Conservation (phyloP, 2,888 invertebrate species). For the Athalia rosae region DNA sequence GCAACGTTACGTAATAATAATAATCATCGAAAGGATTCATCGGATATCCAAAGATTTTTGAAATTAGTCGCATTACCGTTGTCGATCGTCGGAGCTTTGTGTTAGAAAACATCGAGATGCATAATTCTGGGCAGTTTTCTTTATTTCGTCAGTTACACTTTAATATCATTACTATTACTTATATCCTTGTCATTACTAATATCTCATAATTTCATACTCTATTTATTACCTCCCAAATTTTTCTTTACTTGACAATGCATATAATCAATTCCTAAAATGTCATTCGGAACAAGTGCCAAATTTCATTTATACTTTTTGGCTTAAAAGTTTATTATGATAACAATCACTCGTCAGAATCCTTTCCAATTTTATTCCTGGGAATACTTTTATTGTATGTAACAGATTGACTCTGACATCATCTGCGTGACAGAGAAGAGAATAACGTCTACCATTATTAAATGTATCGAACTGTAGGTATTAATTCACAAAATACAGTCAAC, state of each 20-base stretch:
- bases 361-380: neutral
- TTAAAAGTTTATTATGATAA: constrained; percentile 21
- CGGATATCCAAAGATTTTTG: constrained; percentile 21
- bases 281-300: constrained; percentile 1
- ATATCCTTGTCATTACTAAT: neutral
- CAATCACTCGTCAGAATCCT: neutral
- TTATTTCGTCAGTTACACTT: too few species aligned
- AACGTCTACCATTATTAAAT: neutral
- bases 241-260: neutral
- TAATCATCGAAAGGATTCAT: neutral
- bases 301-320: constrained; percentile 19
- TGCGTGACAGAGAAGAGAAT: too few species aligned
- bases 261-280: neutral
- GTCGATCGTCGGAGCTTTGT: too few species aligned
- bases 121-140: too few species aligned
- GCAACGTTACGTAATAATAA: neutral
- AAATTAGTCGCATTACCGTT: neutral
- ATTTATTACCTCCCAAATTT: neutral
- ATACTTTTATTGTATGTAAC: neutral
- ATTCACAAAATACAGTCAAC: neutral
- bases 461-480: constrained; percentile 7
- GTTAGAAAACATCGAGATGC: too few species aligned
- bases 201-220: neutral
- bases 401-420: too few species aligned
- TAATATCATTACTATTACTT: neutral